Percentiles rank a stretch among this genome's conserved stretches.
Conservation (phyloP, 2,113 vertebrate genomes). For the Rousettus leschenaultii region DNA sequence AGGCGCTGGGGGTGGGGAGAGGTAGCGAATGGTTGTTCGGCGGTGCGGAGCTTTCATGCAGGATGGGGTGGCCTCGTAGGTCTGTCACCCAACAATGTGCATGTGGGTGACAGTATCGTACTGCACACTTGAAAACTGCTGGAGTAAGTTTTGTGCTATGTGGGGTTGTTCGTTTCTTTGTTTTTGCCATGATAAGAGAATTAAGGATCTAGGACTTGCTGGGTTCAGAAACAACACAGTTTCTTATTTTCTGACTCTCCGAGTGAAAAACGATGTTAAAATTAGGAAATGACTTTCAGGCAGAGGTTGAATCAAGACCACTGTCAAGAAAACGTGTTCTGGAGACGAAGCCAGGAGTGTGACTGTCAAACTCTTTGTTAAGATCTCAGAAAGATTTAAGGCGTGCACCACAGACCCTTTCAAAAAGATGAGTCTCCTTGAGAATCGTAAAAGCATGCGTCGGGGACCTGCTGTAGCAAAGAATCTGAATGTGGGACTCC, state of each 20-base stretch:
- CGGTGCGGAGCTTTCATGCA: background rate
- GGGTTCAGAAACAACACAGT: background rate
- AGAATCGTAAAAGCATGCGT: background rate
- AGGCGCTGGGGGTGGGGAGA: too few relatives aligned
- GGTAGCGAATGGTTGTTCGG: background rate
- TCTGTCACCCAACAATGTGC: background rate
- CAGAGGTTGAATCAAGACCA: background rate
- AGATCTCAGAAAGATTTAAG: background rate
- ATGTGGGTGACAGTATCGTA: background rate
- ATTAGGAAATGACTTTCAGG: background rate
- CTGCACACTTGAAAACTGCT: background rate
- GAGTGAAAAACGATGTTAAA: background rate
- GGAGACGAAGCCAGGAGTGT: background rate
- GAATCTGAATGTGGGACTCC: background rate
- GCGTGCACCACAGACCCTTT: background rate
- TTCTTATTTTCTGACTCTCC: background rate
- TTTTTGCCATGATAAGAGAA: background rate
- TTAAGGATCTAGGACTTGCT: background rate
- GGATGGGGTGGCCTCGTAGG: background rate
- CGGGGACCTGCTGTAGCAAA: background rate
- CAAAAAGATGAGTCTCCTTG: background rate
- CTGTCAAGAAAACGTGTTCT: background rate
- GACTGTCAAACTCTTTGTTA: background rate
- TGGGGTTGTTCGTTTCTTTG: too few relatives aligned
- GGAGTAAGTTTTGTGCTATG: background rate